Conservation (phyloP, 2,113 vertebrate species). For the Apodemus speciosus region DNA sequence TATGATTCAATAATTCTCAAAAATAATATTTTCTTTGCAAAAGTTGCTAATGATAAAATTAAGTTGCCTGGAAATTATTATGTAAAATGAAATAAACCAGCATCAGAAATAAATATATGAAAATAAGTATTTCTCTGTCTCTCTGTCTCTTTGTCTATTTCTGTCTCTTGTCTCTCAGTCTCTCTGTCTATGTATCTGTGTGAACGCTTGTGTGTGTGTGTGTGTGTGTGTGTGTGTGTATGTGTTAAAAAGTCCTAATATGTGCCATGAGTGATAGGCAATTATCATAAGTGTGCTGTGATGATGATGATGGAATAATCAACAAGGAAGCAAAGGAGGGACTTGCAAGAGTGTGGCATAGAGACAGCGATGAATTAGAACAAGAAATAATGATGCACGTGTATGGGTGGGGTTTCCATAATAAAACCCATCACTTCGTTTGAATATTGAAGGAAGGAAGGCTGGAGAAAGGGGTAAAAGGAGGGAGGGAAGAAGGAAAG, state of each 20-base stretch:
- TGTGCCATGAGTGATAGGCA: neutral
- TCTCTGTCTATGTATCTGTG: too few species aligned
- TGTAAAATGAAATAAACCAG: neutral
- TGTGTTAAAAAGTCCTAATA: neutral
- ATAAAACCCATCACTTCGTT: neutral
- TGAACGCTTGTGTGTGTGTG: too few species aligned
- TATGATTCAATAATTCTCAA: too few species aligned
- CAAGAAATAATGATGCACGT: neutral
- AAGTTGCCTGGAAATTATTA: neutral
- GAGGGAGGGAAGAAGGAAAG: neutral
- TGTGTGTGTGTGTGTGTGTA: too few species aligned
- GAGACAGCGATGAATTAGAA: neutral
- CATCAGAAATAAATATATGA: neutral
- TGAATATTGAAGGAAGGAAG: neutral
- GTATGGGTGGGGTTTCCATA: neutral
- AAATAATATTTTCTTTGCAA: neutral
- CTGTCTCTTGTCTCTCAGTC: too few species aligned
- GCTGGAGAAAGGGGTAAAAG: rapidly evolving
- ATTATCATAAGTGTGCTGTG: neutral
- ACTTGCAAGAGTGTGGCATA: too few species aligned
- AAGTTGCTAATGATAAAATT: neutral
- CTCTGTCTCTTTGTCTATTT: neutral
- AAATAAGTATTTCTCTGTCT: neutral
- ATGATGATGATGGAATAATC: neutral
- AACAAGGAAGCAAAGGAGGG: neutral